Conservation (phyloP, 2,113 vertebrate species). For the Tor tambroides region DNA sequence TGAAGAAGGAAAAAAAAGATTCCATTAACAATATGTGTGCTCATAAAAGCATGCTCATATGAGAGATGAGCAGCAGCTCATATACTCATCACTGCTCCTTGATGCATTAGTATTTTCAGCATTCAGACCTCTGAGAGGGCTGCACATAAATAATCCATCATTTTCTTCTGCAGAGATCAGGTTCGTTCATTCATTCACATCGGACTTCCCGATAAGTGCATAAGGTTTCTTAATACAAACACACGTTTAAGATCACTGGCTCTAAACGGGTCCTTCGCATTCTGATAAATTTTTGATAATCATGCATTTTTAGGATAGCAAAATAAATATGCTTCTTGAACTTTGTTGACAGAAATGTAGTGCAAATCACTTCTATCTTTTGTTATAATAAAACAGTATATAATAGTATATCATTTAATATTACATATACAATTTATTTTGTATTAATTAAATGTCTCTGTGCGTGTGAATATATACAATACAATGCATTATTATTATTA, state of each 20-base stretch:
- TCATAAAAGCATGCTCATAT: slow-evolving; percentile 18
- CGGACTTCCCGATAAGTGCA: slow-evolving; percentile 14
- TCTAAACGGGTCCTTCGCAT: not conserved
- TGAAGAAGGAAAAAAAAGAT: not conserved
- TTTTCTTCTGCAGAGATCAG: slow-evolving; percentile 23
- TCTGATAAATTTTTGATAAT: not conserved
- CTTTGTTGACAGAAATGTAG: too few relatives aligned
- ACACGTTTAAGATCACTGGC: not conserved
- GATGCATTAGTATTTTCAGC: slow-evolving; percentile 42
- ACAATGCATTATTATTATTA: too few relatives aligned
- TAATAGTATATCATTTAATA: too few relatives aligned
- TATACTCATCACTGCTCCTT: not conserved
- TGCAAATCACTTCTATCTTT: too few relatives aligned
- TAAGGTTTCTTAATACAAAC: not conserved
- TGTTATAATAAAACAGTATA: too few relatives aligned
- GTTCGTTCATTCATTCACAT: not conserved
- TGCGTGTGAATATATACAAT: too few relatives aligned
- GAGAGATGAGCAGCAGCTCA: not conserved
- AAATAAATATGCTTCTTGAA: not conserved
- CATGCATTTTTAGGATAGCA: not conserved
- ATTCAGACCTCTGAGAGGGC: slow-evolving; percentile 2
- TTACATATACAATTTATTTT: too few relatives aligned
- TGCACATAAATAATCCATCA: slow-evolving; percentile 41
- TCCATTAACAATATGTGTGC: not conserved
- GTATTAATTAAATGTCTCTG: too few relatives aligned